Conservation (phyloP, 2,888 invertebrate genomes). For the Sinotaia quadrata region DNA sequence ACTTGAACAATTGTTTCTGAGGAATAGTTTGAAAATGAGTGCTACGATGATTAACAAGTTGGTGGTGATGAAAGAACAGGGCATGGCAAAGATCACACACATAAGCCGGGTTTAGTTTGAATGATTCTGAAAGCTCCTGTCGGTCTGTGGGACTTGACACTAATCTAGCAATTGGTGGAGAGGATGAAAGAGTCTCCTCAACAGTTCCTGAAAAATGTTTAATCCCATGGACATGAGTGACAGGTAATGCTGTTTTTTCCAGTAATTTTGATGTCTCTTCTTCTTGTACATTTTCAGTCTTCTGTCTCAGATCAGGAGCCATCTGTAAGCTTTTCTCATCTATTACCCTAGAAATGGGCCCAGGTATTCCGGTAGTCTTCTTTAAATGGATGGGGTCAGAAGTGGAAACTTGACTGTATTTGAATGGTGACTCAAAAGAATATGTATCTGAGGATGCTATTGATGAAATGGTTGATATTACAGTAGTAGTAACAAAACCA, state of each 20-base stretch:
- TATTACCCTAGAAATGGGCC: not conserved
- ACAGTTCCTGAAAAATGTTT: not conserved
- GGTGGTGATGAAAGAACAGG: constrained; percentile 80
- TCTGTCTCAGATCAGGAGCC: too few relatives aligned
- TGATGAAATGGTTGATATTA: not conserved
- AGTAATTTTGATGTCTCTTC: not conserved
- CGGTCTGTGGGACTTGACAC: too few relatives aligned
- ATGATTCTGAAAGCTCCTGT: not conserved
- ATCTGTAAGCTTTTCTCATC: not conserved
- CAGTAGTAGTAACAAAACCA: not conserved
- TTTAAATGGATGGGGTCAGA: not conserved
- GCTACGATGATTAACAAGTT: constrained; percentile 91
- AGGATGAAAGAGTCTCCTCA: not conserved
- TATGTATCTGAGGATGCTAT: not conserved
- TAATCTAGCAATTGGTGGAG: too few relatives aligned
- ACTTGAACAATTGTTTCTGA: constrained; percentile 80
- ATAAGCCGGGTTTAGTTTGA: not conserved
- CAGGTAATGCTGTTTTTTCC: too few relatives aligned
- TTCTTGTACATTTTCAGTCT: too few relatives aligned
- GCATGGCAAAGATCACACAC: constrained; percentile 26
- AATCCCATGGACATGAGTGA: too few relatives aligned
- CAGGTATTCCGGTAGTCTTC: not conserved
- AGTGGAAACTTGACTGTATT: not conserved
- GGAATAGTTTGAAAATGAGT: constrained; percentile 92
- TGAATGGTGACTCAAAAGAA: not conserved